Percentiles rank a stretch among this genome's conserved stretches.
Evolutionary conservation across 2,888 invertebrate species (phyloP).

Genomic region (Nomada fabriciana): DNA sequence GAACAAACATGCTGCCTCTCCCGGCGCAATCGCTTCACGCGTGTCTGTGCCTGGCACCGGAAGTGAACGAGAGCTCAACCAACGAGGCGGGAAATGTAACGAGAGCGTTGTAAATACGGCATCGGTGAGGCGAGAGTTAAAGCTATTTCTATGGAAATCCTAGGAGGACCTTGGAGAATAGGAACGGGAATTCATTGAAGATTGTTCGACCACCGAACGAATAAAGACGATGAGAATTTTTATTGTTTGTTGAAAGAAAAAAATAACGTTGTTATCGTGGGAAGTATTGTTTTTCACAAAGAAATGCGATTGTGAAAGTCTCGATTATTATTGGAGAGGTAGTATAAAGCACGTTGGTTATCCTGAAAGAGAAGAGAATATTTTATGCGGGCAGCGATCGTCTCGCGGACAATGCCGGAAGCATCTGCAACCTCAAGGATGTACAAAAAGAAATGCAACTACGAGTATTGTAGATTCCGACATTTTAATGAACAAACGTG

Average conservation of each 20-base stretch:
- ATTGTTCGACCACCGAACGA: conserved; percentile 6
- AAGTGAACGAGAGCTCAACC: conserved; percentile 20
- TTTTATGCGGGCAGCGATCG: conserved; percentile 28
- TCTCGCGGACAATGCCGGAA: conserved; percentile 25
- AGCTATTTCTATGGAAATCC: conserved; percentile 11
- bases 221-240: conserved; percentile 3
- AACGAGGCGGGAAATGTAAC: conserved; percentile 2
- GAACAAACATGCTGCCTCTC: conserved; percentile 3
- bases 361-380: conserved; percentile 7
- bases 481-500: background rate
- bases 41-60: conserved; percentile 5
- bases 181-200: background rate
- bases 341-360: conserved; percentile 31
- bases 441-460: background rate
- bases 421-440: conserved; percentile 2
- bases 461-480: background rate
- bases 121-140: conserved; percentile 7
- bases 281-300: conserved; percentile 34
- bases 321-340: conserved; percentile 11
- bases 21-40: conserved; percentile 9
- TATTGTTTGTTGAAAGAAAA: conserved; percentile 45
- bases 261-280: conserved; percentile 8
- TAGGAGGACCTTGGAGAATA: background rate
- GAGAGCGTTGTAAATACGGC: conserved; percentile 41
- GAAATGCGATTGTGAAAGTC: conserved; percentile 4